Conservation (phyloP, 2,797 vertebrate species). For the Betta splendens region DNA sequence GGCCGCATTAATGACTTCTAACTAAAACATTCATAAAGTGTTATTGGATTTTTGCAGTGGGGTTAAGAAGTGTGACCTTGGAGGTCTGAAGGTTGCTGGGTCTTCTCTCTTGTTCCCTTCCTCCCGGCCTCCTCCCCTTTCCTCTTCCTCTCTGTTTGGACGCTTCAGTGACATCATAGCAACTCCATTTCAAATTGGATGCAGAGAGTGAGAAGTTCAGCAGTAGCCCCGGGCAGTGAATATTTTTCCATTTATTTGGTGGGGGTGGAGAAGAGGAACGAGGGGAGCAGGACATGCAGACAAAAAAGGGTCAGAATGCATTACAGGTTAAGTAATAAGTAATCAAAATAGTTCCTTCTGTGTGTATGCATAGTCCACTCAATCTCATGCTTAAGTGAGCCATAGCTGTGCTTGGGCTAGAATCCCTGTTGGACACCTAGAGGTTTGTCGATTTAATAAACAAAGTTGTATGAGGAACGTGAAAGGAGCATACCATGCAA, state of each 20-base stretch:
- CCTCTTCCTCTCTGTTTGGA: slow-evolving; percentile 69
- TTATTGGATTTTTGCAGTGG: slow-evolving; percentile 82
- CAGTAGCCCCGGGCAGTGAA: slow-evolving; percentile 83
- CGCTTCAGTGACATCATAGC: slow-evolving; percentile 81
- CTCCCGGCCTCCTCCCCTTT: slow-evolving; percentile 49
- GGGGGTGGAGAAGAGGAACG: slow-evolving; percentile 30
- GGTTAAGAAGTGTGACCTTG: slow-evolving; percentile 81
- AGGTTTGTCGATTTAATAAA: slow-evolving; percentile 43
- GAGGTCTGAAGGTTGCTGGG: slow-evolving; percentile 75
- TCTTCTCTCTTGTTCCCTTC: slow-evolving; percentile 59
- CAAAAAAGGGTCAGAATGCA: slow-evolving; percentile 75
- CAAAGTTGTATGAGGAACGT: slow-evolving; percentile 12
- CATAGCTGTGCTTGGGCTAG: slow-evolving; percentile 48
- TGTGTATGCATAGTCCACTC: slow-evolving; percentile 67
- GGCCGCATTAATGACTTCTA: slow-evolving; percentile 81
- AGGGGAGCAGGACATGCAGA: slow-evolving; percentile 67
- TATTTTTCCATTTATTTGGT: slow-evolving; percentile 88
- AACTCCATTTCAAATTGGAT: slow-evolving; percentile 83
- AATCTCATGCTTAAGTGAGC: slow-evolving; percentile 80
- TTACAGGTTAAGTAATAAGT: slow-evolving; percentile 87
- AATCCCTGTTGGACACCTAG: slow-evolving; percentile 58
- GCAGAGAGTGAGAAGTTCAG: slow-evolving; percentile 88
- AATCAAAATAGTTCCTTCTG: slow-evolving; percentile 80
- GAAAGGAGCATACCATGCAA: slow-evolving; percentile 16
- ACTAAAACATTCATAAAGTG: slow-evolving; percentile 83